Conservation (phyloP, 2,113 vertebrate species). For the Nestor notabilis region DNA sequence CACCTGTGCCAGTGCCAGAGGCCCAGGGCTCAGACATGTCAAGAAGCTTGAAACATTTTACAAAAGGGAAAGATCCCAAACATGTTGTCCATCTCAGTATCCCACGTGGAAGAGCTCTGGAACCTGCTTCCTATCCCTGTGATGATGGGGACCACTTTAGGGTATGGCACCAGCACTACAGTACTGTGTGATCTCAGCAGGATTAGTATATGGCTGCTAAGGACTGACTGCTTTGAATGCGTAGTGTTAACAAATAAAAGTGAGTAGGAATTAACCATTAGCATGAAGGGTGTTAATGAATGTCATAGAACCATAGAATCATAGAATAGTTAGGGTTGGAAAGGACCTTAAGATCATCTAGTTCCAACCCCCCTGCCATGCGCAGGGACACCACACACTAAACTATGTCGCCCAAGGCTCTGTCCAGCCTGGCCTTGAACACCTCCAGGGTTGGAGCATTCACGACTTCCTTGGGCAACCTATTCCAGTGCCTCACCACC, state of each 20-base stretch:
- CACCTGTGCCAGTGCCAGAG: neutral
- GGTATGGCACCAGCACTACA: accelerated
- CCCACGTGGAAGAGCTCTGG: neutral
- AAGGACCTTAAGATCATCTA: too few relatives aligned
- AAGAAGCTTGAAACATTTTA: neutral
- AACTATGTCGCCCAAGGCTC: too few relatives aligned
- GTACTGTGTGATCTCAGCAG: accelerated
- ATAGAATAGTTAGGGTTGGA: too few relatives aligned
- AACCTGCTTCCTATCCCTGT: accelerated
- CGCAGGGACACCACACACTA: too few relatives aligned
- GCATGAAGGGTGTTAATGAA: neutral
- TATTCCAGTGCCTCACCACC: too few relatives aligned
- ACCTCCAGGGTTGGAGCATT: too few relatives aligned
- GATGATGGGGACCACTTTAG: accelerated
- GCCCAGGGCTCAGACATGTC: neutral
- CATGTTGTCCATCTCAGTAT: neutral
- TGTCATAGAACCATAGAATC: too few relatives aligned
- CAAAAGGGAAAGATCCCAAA: neutral
- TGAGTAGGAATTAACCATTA: neutral
- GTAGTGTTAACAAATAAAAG: neutral
- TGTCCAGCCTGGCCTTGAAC: too few relatives aligned
- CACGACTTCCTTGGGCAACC: too few relatives aligned
- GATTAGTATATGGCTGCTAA: neutral
- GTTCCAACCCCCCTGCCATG: too few relatives aligned
- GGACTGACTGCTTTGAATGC: neutral